Evolutionary conservation across 2,113 vertebrate genomes (phyloP).

Genomic region (Panthera tigris): DNA sequence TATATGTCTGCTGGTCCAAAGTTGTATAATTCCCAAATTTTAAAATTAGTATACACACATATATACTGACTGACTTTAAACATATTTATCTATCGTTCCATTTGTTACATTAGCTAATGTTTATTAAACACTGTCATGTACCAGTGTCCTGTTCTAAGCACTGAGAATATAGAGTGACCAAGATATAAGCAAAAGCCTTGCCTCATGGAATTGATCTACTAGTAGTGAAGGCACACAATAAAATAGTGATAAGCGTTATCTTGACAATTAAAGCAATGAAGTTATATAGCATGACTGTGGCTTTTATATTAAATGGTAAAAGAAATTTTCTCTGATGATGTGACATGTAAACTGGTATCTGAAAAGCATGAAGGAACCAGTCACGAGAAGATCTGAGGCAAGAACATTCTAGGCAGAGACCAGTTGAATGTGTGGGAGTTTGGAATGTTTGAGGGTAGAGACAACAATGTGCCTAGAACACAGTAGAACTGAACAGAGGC

Average conservation of each 20-base stretch:
- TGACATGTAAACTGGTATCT: neutral
- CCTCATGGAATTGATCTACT: neutral
- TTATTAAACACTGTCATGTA: neutral
- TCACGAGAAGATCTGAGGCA: neutral
- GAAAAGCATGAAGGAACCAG: neutral
- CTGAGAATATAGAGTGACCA: neutral
- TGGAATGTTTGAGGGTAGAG: neutral
- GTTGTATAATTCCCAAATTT: constrained; percentile 32
- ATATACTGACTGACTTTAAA: neutral
- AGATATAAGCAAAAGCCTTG: neutral
- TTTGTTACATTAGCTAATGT: neutral
- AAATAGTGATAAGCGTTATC: neutral
- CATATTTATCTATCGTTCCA: constrained; percentile 5
- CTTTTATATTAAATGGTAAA: neutral
- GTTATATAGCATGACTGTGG: neutral
- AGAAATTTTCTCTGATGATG: neutral
- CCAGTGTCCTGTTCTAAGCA: neutral
- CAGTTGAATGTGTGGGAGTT: neutral
- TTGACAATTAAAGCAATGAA: constrained; percentile 16
- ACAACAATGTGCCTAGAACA: neutral
- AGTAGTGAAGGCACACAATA: neutral
- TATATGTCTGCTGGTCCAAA: constrained; percentile 1
- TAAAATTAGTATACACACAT: neutral
- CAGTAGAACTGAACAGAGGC: neutral
- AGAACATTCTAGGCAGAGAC: neutral